These are phyloP conservation scores for Drosophila ohnishii DNA, from an alignment of 1,140 invertebrate genomes.

Conservation along the genomic window DNA sequence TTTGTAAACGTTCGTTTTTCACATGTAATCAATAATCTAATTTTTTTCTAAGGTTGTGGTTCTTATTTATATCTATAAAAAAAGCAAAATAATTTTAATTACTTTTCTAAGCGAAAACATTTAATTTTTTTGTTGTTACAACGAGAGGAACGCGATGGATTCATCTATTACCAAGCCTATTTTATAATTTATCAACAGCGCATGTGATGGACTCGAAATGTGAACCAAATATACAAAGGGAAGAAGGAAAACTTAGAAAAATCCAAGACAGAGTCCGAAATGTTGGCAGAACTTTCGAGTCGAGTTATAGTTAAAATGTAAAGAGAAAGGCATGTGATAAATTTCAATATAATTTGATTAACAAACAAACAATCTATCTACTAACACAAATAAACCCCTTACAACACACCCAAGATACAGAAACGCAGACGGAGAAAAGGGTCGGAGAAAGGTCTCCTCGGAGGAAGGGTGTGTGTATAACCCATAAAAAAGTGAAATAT, in stretches of 20 bases:
- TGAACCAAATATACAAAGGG: conserved; percentile 28
- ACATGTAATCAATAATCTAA: conserved; percentile 50
- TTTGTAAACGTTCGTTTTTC: conserved; percentile 42
- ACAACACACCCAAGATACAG: conserved; percentile 23
- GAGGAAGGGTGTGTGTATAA: conserved; percentile 3
- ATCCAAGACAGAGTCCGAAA: conserved; percentile 49
- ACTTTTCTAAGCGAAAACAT: conserved; percentile 67
- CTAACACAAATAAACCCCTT: conserved; percentile 54
- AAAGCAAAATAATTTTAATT: conserved; percentile 62
- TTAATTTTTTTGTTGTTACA: conserved; percentile 44
- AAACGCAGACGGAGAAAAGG: conserved; percentile 12
- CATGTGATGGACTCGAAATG: conserved; percentile 75
- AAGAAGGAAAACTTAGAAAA: conserved; percentile 14
- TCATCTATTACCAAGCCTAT: conserved; percentile 29
- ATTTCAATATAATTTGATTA: conserved; percentile 80
- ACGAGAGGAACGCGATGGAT: conserved; percentile 46
- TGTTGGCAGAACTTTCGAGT: conserved; percentile 58
- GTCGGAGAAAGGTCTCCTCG: neutral
- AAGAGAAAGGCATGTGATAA: conserved; percentile 79
- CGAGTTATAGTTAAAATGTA: conserved; percentile 65
- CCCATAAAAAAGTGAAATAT: conserved; percentile 52
- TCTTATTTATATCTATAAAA: conserved; percentile 73
- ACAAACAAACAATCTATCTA: conserved; percentile 55
- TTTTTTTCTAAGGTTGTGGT: conserved; percentile 80
- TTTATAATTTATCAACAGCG: conserved; percentile 80